Base-by-base conservation (phyloP, 2,797 vertebrate genomes). In the Rachycentron canadum region DNA sequence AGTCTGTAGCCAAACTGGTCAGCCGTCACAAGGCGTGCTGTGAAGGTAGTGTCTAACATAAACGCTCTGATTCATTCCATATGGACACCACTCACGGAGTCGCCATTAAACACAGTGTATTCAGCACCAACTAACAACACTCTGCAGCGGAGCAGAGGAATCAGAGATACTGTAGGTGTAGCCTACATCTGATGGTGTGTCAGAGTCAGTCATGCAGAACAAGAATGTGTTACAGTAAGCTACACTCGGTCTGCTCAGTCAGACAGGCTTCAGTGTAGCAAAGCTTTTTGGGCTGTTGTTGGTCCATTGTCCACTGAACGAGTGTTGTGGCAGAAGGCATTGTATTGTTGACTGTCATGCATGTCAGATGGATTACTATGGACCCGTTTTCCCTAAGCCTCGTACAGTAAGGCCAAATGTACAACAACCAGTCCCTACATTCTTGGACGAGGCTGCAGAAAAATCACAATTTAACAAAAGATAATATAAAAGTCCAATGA, bases 11-110 rank as follows among this genome's bases (percentile, higher is more conserved):
- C 74, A 75, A 69, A 76, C 65, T 47, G 40, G 14, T 59, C 41
- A 41, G 64, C 58, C 70, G 21, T 86, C 81, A 80, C 56, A 62
- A 69, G 63, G 57, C 47, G 9, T 21, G 65, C 77, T 79, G 78
- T 81, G 74, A 77, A 77, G 26, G 67, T 40, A 63, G 28, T 13
- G 58, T 85, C 68, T 19, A 56, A 52, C 50, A 75, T 82, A 73
- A 83, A 85, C 64, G 61, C 75, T 70, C 71, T 32, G 79, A 89
- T 89, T 89, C 83, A 86, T 67, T 73, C 61, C 85, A 84, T 75
- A 78, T 66, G 76, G 70, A 25, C 52, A 74, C 88, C 81, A 34
- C 49, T 84, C 67, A 25, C 45, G 23, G 34, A 61, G 53, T 47
- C 55, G 72, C 40, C 49, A 21, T 14, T 19, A 32, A 73, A 64